Evolutionary conservation across 1,140 invertebrate species (phyloP), one percentile per base, ranked within the genome.

Genomic region (Sesamia nonagrioides): DNA sequence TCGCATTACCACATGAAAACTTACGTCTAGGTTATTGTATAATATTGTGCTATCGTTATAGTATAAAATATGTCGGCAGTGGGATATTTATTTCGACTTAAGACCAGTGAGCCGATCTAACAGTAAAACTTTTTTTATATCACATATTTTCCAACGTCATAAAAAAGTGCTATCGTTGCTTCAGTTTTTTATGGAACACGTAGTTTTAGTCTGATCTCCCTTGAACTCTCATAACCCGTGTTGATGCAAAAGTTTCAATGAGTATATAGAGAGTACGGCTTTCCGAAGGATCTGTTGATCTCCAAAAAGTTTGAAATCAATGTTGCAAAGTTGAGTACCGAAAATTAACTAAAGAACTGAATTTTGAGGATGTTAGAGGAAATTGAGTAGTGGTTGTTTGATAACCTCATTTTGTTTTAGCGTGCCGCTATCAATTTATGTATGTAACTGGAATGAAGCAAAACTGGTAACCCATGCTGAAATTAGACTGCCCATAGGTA

Each of bases 211-310:
- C 17, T 37, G 13, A 37, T 35, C 33, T 37, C 37, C 18, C 54
- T 27, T 27, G 58, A 37, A 61, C 6, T 35, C 33, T 35, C 7
- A 61, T 61, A 37, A 37, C 37, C 21, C 35, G 18, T 68, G 9
- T 50, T 68, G 42, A 68, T 42, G 50, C 27, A 61, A 61, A 68
- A 68, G 63, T 68, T 68, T 21, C 18, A 48, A 63, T 42, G 45
- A 27, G 18, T 50, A 50, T 17, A 42, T 18, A 45, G 40, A 21
- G 17, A 18, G 61, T 66, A 18, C 21, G 63, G 48, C 48, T 45
- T 27, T 15, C 63, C 17, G 15, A 68, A 68, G 3, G 63, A 68
- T 68, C 63, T 68, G 63, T 68, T 68, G 17, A 68, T 68, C 63
- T 8, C 48, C 40, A 68, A 68, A 40, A 68, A 68, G 63, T 68